Base-by-base conservation (phyloP, 2,113 vertebrate genomes). In the Tachysurus vachellii region DNA sequence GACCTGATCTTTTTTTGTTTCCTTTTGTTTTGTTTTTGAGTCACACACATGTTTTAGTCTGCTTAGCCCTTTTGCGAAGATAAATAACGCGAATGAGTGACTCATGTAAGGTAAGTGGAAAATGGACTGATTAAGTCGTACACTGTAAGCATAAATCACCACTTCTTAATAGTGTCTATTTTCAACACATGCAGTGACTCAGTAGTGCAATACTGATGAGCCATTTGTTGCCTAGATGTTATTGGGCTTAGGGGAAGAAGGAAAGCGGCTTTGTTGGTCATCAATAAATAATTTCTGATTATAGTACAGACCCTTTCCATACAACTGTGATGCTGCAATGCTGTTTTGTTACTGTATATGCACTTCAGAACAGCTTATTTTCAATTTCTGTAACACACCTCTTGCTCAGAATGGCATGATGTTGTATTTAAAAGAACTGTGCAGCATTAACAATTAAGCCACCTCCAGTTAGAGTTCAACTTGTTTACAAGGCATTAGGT, bases 371-470 rank as follows among this genome's bases (percentile, higher is more conserved):
- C 56, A 26, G 71, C 31, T 80, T 79, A 28, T 64, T 83, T 84
- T 86, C 53, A 47, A 26, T 75, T 53, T 77, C 2, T n/a, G 26
- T 13, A 53, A n/a, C 8, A 2, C 53, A 54, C 13, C 14, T 28
- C n/a, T 77, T 16, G 44, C 23, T 14, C 10, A 8, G 59, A 47
- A 64, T 50, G 16, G 62, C 44, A 70, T 31, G 31, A 66, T 91
- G 83, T 88, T 93, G 91, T 91, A 89, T 94, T 90, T 82, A 75
- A 93, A 89, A 71, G 70, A 89, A 87, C 91, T 89, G 90, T 89
- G 91, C 90, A 89, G 93, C 95, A 96, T 96, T 95, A 96, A 95
- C 95, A 95, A 96, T 95, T 95, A 95, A 96, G 93, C 94, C 89
- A 75, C 89, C 86, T 80, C 91, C 90, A 93, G 95, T 96, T 96